These are phyloP conservation scores for Collichthys lucidus DNA, from an alignment of 2,113 vertebrate species.

Conservation along the genomic window DNA sequence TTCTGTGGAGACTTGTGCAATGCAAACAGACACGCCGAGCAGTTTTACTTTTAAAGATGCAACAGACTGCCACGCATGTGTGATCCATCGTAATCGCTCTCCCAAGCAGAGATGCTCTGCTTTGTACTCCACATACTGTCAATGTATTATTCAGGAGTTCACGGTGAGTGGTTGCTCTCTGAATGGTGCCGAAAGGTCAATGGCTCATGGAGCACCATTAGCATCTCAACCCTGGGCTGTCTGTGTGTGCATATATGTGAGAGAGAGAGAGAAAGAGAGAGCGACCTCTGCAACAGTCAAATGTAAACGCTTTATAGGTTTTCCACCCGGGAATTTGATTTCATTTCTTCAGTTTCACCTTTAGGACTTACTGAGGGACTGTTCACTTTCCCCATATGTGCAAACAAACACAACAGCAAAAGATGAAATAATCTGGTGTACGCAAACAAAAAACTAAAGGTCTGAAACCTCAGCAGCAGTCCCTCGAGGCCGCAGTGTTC, in stretches of 20 bases:
- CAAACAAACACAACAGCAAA: slow-evolving; percentile 32
- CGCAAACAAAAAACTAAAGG: slow-evolving; percentile 16
- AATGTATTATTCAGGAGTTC: slow-evolving; percentile 69
- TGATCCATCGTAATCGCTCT: slow-evolving; percentile 34
- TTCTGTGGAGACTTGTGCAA: slow-evolving; percentile 22
- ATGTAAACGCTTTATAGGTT: slow-evolving; percentile 44
- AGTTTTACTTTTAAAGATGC: slow-evolving; percentile 52
- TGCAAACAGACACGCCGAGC: slow-evolving; percentile 31
- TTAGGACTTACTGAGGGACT: not conserved
- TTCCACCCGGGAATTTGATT: slow-evolving; percentile 17
- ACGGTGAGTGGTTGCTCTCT: slow-evolving; percentile 45
- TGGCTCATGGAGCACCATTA: slow-evolving; percentile 48
- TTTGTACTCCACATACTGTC: slow-evolving; percentile 52
- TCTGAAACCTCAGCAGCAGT: not conserved
- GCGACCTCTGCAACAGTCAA: slow-evolving; percentile 18
- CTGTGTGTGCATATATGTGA: slow-evolving; percentile 19
- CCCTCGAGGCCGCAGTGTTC: not conserved
- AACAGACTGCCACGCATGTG: slow-evolving; percentile 31
- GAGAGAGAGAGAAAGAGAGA: not conserved
- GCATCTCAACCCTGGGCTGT: slow-evolving; percentile 33
- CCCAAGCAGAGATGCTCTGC: slow-evolving; percentile 33
- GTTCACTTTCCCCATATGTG: not conserved
- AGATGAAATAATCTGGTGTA: slow-evolving; percentile 6
- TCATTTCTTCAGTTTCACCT: slow-evolving; percentile 38
- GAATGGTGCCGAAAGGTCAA: slow-evolving; percentile 65